Evolutionary conservation across 2,113 vertebrate genomes (phyloP), one percentile per base, ranked within the genome.

Genomic region (Corythoichthys intestinalis): DNA sequence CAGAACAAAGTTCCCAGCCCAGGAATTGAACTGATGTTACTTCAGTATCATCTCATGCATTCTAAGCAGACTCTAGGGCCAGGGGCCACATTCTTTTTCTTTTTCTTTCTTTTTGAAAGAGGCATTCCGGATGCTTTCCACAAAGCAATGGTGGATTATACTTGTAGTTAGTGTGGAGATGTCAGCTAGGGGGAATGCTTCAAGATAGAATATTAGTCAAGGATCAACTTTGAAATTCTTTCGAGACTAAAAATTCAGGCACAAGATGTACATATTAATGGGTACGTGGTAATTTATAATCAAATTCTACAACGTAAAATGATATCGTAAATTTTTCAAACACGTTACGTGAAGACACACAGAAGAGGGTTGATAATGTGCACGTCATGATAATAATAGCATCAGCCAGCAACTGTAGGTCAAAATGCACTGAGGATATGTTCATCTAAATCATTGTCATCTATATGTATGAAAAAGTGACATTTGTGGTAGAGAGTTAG

Each of bases 391-490:
- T 59, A 64, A 73, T 74, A 72, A 74, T 65, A 71, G 50, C 37
- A 49, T 17, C 71, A 71, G 44, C 62, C 73, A 38, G 67, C 65
- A 37, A 68, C 54, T 50, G 35, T 57, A 63, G 71, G 69, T 65
- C 62, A 72, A 66, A 76, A 28, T 68, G 65, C 74, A 47, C 59
- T 75, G 64, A 67, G 52, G 61, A 82, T 67, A 78, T 69, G 62
- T 66, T 77, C 52, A 81, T 86, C 52, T 72, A 81, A 87, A 79
- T 77, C 78, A 56, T 71, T 68, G 79, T 76, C 79, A 76, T 83
- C 68, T 71, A 2, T 71, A 78, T 79, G 74, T 57, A 15, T 65
- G 4, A 60, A 63, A 47, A 73, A 82, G 78, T 72, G 86, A 71
- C 76, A 76, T 71, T 72, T 79, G 69, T 86, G 66, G 70, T 76